Percentiles rank a stretch among this genome's conserved stretches.
Evolutionary conservation across 2,888 invertebrate genomes (phyloP).

Genomic region (Nemotelus nigrinus): DNA sequence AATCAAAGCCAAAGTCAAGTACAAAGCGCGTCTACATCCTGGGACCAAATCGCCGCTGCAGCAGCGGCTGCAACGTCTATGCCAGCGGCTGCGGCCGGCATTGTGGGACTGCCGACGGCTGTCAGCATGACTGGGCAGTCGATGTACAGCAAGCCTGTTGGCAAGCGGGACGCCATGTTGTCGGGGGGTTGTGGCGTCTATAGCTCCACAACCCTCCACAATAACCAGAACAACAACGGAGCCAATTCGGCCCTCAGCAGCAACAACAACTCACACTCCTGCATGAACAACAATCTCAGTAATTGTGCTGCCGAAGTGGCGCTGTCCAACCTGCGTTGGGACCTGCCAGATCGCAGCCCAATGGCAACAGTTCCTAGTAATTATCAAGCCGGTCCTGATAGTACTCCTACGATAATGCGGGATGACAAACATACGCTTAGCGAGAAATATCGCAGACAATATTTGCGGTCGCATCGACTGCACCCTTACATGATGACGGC

Average conservation of each 20-base stretch:
- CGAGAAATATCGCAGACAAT: constrained; percentile 69
- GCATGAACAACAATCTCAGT: constrained; percentile 39
- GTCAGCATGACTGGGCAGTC: constrained; percentile 48
- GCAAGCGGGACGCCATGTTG: constrained; percentile 65
- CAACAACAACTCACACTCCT: constrained; percentile 54
- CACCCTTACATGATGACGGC: constrained; percentile 69
- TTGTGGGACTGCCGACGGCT: constrained; percentile 48
- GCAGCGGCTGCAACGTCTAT: constrained; percentile 58
- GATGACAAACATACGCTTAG: constrained; percentile 60
- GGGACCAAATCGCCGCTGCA: constrained; percentile 61
- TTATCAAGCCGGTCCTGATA: constrained; percentile 66
- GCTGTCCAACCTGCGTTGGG: constrained; percentile 53
- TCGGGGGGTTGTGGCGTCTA: constrained; percentile 60
- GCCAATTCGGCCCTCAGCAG: constrained; percentile 54
- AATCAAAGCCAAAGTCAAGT: constrained; percentile 57
- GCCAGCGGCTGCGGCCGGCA: constrained; percentile 49
- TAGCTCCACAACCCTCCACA: constrained; percentile 50
- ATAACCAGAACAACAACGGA: constrained; percentile 49
- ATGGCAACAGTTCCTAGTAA: constrained; percentile 66
- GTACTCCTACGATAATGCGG: constrained; percentile 50
- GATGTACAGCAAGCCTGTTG: constrained; percentile 56
- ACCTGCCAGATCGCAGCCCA: constrained; percentile 62
- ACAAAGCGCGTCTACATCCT: constrained; percentile 57
- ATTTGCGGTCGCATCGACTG: constrained; percentile 69
- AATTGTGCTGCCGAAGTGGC: constrained; percentile 43